phyloP scores from a whole-genome alignment of 2,888 invertebrate species.

The Iphiclides podalirius region DNA sequence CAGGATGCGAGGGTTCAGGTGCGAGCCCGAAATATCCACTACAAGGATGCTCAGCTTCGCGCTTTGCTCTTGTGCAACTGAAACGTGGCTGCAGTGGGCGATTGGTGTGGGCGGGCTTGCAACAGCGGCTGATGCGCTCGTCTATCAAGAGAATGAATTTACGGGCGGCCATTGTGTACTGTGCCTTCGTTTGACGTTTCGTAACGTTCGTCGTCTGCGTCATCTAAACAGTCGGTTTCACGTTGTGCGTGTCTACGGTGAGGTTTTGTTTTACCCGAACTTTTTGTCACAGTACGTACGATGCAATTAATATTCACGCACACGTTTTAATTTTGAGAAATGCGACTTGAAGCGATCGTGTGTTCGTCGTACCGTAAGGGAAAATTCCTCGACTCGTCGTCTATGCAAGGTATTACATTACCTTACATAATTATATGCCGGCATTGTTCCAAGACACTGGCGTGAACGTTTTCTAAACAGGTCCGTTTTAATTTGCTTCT shows the following conservation, averaged over 20 bases:
- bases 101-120: constrained; percentile 16
- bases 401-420: neutral
- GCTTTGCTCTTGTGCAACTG: constrained; percentile 13
- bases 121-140: constrained; percentile 15
- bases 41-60: neutral
- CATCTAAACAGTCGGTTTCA: neutral
- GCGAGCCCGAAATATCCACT: constrained; percentile 12
- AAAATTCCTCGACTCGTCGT: too few relatives aligned
- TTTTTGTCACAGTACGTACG: neutral
- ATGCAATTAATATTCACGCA: too few relatives aligned
- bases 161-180: constrained; percentile 8
- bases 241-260: neutral
- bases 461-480: neutral
- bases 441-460: neutral
- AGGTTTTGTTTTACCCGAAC: neutral
- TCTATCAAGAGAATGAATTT: constrained; percentile 20
- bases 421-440: neutral
- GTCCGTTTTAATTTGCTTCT: neutral
- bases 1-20: constrained; percentile 20
- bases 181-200: constrained; percentile 14
- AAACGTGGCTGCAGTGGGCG: constrained; percentile 19
- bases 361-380: too few relatives aligned
- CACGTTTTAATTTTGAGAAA: too few relatives aligned
- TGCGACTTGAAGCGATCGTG: too few relatives aligned
- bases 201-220: constrained; percentile 14